phyloP scores from a whole-genome alignment of 92 coral and sea anemone species.

The Muricea muricata region DNA sequence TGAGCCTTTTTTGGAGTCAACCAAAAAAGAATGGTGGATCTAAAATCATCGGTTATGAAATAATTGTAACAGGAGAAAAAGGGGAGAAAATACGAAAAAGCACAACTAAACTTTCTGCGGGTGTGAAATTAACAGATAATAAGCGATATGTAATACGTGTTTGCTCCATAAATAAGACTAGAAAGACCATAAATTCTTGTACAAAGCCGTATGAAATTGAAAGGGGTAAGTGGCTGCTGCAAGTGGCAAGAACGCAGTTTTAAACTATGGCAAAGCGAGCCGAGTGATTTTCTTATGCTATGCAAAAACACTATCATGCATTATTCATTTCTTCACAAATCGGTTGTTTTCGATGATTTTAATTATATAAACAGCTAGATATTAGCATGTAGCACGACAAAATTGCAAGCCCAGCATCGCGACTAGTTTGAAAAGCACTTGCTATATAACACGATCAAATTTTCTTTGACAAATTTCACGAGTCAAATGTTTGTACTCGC shows the following conservation, averaged over 20 bases:
- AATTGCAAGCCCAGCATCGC: too few species aligned
- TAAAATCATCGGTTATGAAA: neutral
- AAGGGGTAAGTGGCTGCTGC: neutral
- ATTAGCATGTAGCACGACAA: too few species aligned
- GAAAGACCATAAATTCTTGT: neutral
- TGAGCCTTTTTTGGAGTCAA: constrained; percentile 8
- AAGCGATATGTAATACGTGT: constrained; percentile 8
- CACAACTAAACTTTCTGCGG: constrained; percentile 4
- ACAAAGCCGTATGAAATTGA: neutral
- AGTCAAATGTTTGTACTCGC: too few species aligned
- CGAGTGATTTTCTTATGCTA: too few species aligned
- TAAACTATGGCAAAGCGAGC: too few species aligned
- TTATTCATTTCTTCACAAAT: too few species aligned
- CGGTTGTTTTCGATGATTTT: too few species aligned
- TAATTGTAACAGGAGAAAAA: neutral
- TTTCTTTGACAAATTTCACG: too few species aligned
- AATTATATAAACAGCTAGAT: too few species aligned
- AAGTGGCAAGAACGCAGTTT: neutral
- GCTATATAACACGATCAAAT: too few species aligned
- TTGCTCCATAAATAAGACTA: neutral
- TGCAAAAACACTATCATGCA: neutral
- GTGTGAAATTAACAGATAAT: constrained; percentile 11
- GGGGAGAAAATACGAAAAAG: neutral
- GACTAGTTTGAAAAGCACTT: too few species aligned
- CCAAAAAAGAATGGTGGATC: constrained; percentile 12